Base-by-base conservation (phyloP, 2,888 invertebrate species). In the Dryomyza anilis region DNA sequence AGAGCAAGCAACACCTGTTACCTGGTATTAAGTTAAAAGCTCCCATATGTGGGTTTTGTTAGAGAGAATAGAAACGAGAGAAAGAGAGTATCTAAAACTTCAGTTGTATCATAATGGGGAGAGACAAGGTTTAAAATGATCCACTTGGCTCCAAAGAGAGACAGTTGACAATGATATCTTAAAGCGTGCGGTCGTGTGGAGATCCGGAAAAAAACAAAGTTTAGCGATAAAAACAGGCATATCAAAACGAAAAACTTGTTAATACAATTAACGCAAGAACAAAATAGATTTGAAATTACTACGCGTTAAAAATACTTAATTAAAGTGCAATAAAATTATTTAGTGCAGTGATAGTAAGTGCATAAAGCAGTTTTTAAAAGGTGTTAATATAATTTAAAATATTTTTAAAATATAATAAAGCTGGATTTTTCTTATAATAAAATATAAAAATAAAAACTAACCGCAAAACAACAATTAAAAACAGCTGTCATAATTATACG, bases 131-230 rank as follows among this genome's bases (percentile, higher is more conserved):
- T 64, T 60, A 63, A 65, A 65, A 65, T 63, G 63, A 25, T 63
- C 29, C 46, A 39, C 58, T 46, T 27, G 25, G 39, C n/a, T 58
- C 55, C 39, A 39, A 52, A 53, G 59, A 50, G 52, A 52, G 59
- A 56, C 66, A 68, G 68, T 68, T 64, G 62, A 30, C 58, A 57
- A 65, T 63, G 64, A 68, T 59, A 64, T 48, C 62, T 61, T 39
- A 64, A 64, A 53, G 66, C 39, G 64, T 36, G 52, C 59, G 63
- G 66, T 64, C 27, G 53, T 43, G 25, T 12, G 30, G 50, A 57
- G 45, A 61, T 53, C 27, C 7, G 36, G 63, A 56, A 30, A 45
- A 52, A 30, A 30, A 6, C 25, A 48, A 59, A 59, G 12, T 36
- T 63, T 46, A 16, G 29, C 36, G 39, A 27, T 12, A 33, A 33